These are phyloP conservation scores for Microctenopoma stevenorrisi DNA, from an alignment of 2,797 vertebrate genomes.

Conservation along the genomic window DNA sequence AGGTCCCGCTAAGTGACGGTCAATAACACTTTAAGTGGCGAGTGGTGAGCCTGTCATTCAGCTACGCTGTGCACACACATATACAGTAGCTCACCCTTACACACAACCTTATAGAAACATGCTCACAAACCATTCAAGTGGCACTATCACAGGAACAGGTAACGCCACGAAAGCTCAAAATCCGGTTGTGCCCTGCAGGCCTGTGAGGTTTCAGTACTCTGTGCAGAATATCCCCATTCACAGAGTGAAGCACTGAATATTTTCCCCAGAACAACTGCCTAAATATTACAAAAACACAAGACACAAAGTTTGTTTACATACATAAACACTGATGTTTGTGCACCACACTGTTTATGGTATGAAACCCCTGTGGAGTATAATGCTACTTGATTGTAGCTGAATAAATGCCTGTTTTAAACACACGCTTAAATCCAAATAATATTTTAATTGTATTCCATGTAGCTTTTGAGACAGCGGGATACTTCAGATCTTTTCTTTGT, in stretches of 20 bases:
- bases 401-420: constrained; percentile 38
- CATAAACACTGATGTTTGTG: constrained; percentile 1
- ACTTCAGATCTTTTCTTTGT: constrained; percentile 63
- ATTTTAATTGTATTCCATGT: constrained; percentile 24
- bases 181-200: constrained; percentile 30
- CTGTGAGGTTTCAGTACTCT: constrained; percentile 17
- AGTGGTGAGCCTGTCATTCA: constrained; percentile 45
- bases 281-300: constrained; percentile 29
- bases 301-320: constrained; percentile 42
- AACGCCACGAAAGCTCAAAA: constrained; percentile 29
- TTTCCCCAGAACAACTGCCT: constrained; percentile 38
- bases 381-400: constrained; percentile 35
- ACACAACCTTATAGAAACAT: constrained; percentile 17
- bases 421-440: constrained; percentile 18
- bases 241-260: constrained; percentile 47
- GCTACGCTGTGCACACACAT: neutral
- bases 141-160: constrained; percentile 23
- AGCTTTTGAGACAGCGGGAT: constrained; percentile 52
- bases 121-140: constrained; percentile 35
- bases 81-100: neutral
- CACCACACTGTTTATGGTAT: constrained; percentile 4
- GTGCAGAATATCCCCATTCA: constrained; percentile 27
- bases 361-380: constrained; percentile 5
- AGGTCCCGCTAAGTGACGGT: constrained; percentile 60
- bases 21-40: constrained; percentile 50